phyloP scores from a whole-genome alignment of 2,113 vertebrate species.

The Aptenodytes patagonicus region DNA sequence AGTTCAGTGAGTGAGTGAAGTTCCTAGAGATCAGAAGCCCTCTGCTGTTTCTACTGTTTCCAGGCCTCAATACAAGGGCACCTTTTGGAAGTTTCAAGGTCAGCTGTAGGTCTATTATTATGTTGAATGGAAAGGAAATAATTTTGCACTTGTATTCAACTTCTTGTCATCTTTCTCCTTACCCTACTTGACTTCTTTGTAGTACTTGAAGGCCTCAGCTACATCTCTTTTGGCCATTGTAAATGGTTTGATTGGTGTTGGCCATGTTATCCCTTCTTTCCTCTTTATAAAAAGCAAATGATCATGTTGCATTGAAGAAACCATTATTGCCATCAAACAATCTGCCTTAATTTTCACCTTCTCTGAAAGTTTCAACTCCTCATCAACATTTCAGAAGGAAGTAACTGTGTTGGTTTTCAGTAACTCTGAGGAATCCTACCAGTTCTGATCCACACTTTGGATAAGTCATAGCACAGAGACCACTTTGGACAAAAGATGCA shows the following conservation, averaged over 20 bases:
- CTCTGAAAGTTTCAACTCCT: constrained; percentile 43
- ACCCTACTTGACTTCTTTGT: constrained; percentile 68
- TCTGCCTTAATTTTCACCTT: constrained; percentile 49
- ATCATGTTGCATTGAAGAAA: constrained; percentile 42
- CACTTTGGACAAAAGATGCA: constrained; percentile 30
- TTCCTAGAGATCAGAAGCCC: constrained; percentile 69
- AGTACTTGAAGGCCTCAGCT: constrained; percentile 57
- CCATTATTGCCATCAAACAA: constrained; percentile 38
- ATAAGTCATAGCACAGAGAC: constrained; percentile 19
- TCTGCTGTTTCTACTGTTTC: constrained; percentile 71
- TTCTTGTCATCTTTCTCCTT: constrained; percentile 69
- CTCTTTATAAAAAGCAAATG: constrained; percentile 38
- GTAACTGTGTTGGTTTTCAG: constrained; percentile 39
- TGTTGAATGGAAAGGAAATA: constrained; percentile 70
- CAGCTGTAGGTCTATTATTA: constrained; percentile 73
- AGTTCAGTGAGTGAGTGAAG: constrained; percentile 72
- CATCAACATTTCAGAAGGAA: constrained; percentile 56
- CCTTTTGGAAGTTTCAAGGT: constrained; percentile 72
- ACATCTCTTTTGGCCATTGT: constrained; percentile 61
- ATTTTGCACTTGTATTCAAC: constrained; percentile 64
- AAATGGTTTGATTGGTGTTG: constrained; percentile 58
- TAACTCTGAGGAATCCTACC: constrained; percentile 25
- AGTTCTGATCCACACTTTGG: constrained; percentile 40
- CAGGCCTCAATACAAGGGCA: constrained; percentile 70
- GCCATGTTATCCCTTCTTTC: constrained; percentile 42